Conservation (phyloP, 2,797 vertebrate species). For the Etheostoma perlongum region DNA sequence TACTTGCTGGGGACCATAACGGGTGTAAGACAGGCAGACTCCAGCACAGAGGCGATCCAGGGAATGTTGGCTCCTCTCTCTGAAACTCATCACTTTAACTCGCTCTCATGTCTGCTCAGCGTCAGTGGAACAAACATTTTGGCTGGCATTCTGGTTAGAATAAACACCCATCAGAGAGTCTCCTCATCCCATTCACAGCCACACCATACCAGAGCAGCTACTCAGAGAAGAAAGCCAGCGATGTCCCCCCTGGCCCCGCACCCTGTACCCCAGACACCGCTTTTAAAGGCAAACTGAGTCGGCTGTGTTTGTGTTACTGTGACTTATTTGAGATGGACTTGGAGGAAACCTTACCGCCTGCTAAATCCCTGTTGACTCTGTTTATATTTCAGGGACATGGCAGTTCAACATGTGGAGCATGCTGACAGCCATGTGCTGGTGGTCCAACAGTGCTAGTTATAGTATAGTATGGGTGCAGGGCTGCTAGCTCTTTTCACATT, state of each 20-base stretch:
- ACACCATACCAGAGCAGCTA: conserved; percentile 36
- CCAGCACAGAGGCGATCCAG: neutral
- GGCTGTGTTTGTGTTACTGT: conserved; percentile 52
- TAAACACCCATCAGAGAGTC: conserved; percentile 52
- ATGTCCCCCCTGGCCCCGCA: neutral
- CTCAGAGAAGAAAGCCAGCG: conserved; percentile 20
- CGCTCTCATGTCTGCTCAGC: conserved; percentile 52
- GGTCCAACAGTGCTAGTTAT: neutral
- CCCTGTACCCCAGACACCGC: conserved; percentile 8
- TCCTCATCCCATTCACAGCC: conserved; percentile 5
- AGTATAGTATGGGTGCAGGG: neutral
- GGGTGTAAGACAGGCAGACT: conserved; percentile 8
- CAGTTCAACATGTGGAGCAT: neutral
- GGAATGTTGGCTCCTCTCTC: conserved; percentile 23
- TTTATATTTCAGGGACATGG: neutral
- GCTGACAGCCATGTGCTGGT: neutral
- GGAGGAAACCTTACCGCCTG: neutral
- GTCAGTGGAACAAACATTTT: conserved; percentile 63
- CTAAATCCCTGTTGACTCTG: conserved; percentile 3
- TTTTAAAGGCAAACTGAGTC: conserved; percentile 53
- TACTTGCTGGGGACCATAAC: conserved; percentile 27
- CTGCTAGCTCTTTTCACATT: neutral
- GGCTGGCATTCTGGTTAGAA: conserved; percentile 32
- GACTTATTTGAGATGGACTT: conserved; percentile 18
- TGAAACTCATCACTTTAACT: conserved; percentile 11